Percentiles rank a stretch among this genome's conserved stretches.
Conservation (phyloP, 1,140 invertebrate genomes). For the Zaprionus ornatus region DNA sequence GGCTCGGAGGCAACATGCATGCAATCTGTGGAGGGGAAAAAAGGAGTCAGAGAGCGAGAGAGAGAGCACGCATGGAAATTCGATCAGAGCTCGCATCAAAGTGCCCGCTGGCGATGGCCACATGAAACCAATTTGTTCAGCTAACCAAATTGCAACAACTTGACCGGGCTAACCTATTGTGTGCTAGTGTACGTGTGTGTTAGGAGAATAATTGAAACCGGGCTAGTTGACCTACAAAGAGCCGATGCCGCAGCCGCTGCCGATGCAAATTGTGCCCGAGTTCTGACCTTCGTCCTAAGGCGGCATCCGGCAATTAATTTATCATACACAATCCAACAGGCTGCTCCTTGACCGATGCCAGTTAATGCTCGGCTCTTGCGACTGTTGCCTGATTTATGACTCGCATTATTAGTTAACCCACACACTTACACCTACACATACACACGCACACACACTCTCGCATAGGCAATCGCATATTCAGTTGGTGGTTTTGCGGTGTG, state of each 20-base stretch:
- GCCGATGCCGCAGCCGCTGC: background rate
- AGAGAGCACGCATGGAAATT: background rate
- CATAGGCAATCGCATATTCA: background rate
- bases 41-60: background rate
- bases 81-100: background rate
- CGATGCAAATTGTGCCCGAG: constrained; percentile 39
- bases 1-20: constrained; percentile 91
- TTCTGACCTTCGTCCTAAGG: constrained; percentile 15
- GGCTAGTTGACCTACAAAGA: constrained; percentile 48
- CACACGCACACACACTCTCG: background rate
- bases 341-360: constrained; percentile 34
- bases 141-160: constrained; percentile 48
- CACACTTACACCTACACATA: background rate
- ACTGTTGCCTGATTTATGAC: constrained; percentile 72
- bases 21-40: constrained; percentile 88
- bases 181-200: constrained; percentile 9
- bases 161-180: constrained; percentile 14
- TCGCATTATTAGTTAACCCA: constrained; percentile 66
- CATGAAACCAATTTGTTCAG: constrained; percentile 59
- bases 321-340: constrained; percentile 57
- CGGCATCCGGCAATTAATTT: constrained; percentile 65
- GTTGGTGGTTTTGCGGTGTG: constrained; percentile 1
- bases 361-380: constrained; percentile 62
- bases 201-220: constrained; percentile 40
- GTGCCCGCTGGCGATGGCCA: constrained; percentile 24